Evolutionary conservation across 2,797 vertebrate species (phyloP).

Genomic region (Pelochelys cantorii): DNA sequence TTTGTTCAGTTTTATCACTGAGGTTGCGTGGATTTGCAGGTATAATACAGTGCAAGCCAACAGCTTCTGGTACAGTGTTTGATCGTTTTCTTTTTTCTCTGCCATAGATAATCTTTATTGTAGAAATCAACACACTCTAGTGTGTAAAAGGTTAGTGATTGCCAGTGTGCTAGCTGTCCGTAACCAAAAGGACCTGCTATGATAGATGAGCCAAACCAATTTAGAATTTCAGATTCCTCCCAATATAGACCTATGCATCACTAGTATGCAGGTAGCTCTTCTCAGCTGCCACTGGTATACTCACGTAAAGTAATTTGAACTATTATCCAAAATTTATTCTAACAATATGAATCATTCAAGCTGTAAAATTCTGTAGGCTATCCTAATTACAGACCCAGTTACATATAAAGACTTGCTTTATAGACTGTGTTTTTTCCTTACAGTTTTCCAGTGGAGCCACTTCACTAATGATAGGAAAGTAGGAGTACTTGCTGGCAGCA

Average conservation of each 20-base stretch:
- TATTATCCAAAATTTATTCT: background rate
- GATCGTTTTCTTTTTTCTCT: background rate
- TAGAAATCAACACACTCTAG: background rate
- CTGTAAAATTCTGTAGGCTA: background rate
- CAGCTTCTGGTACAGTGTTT: background rate
- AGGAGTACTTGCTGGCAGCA: background rate
- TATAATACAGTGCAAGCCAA: background rate
- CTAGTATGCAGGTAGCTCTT: background rate
- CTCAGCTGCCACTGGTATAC: background rate
- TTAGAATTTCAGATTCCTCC: background rate
- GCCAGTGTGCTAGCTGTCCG: background rate
- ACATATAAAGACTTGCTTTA: background rate
- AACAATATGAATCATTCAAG: background rate
- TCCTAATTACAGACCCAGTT: background rate
- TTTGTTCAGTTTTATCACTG: conserved; percentile 51
- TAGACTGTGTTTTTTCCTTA: background rate
- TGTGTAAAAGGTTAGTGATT: background rate
- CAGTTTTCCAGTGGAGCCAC: background rate
- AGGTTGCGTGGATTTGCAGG: background rate
- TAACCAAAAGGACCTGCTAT: background rate
- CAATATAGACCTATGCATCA: background rate
- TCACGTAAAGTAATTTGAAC: background rate
- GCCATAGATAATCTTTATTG: background rate
- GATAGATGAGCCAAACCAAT: background rate
- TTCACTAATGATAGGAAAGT: background rate